A percentile compares a stretch with the other conserved stretches of the same genome.
These are phyloP conservation scores for Okamejei kenojei DNA, from an alignment of 2,797 vertebrate species.

Conservation along the genomic window DNA sequence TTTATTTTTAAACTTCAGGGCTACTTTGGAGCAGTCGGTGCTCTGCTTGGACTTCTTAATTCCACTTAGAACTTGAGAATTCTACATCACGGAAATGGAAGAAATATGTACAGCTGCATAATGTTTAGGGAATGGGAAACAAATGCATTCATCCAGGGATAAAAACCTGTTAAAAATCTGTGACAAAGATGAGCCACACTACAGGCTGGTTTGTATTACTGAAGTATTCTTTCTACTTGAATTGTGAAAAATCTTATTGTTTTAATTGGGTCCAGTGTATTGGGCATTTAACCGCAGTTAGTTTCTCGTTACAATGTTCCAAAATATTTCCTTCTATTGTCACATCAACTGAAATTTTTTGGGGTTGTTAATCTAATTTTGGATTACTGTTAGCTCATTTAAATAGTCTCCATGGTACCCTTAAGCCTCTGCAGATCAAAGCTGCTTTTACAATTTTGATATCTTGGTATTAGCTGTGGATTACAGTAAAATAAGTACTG, in stretches of 20 bases:
- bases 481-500: not conserved
- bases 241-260: not conserved
- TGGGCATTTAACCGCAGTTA: constrained; percentile 5
- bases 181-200: constrained; percentile 1
- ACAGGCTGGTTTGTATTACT: constrained; percentile 21
- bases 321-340: not conserved
- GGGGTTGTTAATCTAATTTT: constrained; percentile 20
- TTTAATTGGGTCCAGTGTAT: not conserved
- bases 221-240: constrained; percentile 30
- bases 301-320: not conserved
- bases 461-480: not conserved
- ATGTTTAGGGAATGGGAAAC: not conserved
- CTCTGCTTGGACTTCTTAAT: constrained; percentile 68
- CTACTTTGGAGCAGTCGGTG: constrained; percentile 72
- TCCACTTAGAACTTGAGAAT: constrained; percentile 55
- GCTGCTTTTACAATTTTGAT: not conserved
- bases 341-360: not conserved
- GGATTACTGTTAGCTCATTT: not conserved
- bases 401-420: not conserved
- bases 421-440: not conserved
- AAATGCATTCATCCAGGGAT: constrained; percentile 19
- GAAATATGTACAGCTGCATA: not conserved
- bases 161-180: not conserved
- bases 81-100: not conserved
- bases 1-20: constrained; percentile 52